Base-by-base conservation (phyloP, 1,140 invertebrate species). In the Drosophila tani region DNA sequence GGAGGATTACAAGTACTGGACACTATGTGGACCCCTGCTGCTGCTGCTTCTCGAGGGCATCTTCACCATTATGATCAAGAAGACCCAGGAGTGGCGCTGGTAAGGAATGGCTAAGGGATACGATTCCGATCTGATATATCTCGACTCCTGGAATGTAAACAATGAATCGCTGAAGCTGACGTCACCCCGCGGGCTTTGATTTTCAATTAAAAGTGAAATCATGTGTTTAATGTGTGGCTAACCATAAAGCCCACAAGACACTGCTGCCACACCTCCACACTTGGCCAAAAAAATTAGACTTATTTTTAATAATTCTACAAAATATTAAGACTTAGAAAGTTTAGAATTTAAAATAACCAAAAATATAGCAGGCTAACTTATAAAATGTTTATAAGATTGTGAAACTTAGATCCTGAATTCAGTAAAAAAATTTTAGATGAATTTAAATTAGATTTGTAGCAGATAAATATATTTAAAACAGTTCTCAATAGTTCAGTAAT, bases 1-100 rank as follows among this genome's bases (percentile, higher is more conserved):
- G 85, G 94, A 94, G 46, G 95, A 96, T 82, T 94, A 94, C 8
- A 93, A 95, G 63, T 97, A 96, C 77, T 97, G 96, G 96, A 96
- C 96, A 79, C 84, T 97, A 45, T 95, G 96, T 51, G 95, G 95
- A 6, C 96, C 96, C 0, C 95, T 97, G 56, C 79, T 97, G 9
- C 92, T 97, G 60, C 92, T 97, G 5, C 95, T 96, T 63, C 95
- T 97, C 79, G 96, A 97, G 93, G 96, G 96, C n/a, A 94, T 97
- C 51, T 97, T 97, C 79, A 97, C 96, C 0, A 93, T 97, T 4
- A 96, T 96, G 5, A 97, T 97, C 69, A 97, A 97, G 82, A 95
- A 96, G 78, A 97, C 96, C 82, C 96, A 97, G 82, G 96, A 97
- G 91, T 97, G 96, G 96, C 97, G 97, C 93, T 97, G 96, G 96